Conservation (phyloP, 2,888 invertebrate genomes). For the Thelaira solivaga region DNA sequence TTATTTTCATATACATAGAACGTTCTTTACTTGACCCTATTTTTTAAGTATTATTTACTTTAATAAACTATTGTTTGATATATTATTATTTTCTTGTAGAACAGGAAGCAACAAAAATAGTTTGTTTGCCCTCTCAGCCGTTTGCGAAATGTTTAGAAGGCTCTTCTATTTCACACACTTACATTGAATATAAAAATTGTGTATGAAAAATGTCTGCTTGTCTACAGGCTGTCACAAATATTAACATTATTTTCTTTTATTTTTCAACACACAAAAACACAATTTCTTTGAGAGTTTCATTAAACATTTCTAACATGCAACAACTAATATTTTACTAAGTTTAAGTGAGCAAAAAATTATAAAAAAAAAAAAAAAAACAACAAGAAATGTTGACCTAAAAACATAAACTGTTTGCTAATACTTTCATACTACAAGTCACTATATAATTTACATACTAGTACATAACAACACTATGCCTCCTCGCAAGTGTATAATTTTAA, state of each 20-base stretch:
- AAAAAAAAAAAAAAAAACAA: no score
- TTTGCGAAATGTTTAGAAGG: neutral
- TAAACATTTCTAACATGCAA: slow-evolving; percentile 27
- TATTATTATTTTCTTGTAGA: no score
- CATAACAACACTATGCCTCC: neutral
- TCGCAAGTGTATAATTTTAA: slow-evolving; percentile 7
- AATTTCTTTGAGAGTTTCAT: slow-evolving; percentile 6
- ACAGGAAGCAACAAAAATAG: no score
- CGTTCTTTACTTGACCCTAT: no score
- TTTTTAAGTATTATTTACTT: no score
- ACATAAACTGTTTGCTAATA: neutral
- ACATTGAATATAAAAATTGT: neutral
- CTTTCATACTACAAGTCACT: neutral
- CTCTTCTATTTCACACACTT: neutral
- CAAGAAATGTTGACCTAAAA: slow-evolving; percentile 19
- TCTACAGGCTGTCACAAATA: neutral
- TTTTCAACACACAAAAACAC: neutral
- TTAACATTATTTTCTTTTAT: neutral
- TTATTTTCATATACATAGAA: no score
- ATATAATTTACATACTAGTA: neutral
- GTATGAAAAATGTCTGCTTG: neutral
- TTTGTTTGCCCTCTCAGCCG: neutral
- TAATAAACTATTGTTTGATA: no score
- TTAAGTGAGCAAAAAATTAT: no score
- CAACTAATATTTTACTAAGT: neutral